Evolutionary conservation across 2,888 invertebrate species (phyloP), one percentile per base, ranked within the genome.

Genomic region (Tineola bisselliella): DNA sequence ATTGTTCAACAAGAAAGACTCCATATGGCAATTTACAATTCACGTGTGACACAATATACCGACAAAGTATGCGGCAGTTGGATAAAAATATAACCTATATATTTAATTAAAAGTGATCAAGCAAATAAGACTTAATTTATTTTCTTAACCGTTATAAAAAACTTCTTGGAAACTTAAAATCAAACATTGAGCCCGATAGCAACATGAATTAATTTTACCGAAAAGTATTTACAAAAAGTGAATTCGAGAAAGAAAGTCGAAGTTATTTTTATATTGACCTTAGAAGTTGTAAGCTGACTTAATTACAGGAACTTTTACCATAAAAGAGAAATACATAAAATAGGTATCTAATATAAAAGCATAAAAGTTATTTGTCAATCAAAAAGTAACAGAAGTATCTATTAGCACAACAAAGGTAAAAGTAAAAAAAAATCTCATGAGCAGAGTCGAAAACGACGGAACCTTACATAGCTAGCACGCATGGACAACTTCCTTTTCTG

Each of bases 61-160:
- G 10, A 38, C 38, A n/a, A 48, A 5, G 54, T 54, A 25, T 54
- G 54, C 54, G 17, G 54, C 54, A 54, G 54, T 54, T 54, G 54
- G 54, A 54, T 54, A 54, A 54, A 54, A 54, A 54, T 54, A 54
- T 54, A 54, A 13, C 25, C 5, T 25, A 25, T 4, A n/a, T 4
- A 25, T 25, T 25, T 4, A 25, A 25, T 6, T 25, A 25, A 25
- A n/a, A n/a, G n/a, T n/a, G n/a, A 4, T 25, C 25, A 25, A 25
- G 25, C 25, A 2, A 4, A 25, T 25, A 2, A 25, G 25, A 25
- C 25, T 25, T 25, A 25, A 25, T 25, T 2, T 6, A 25, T 4
- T 25, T 4, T 4, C 2, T 25, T 4, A 25, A 25, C 25, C 2
- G 25, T 25, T 25, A 4, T 25, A 25, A 25, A 4, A 25, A 25